Evolutionary conservation across 1,140 invertebrate genomes (phyloP).

Genomic region (Lamellibrachia luymesi): DNA sequence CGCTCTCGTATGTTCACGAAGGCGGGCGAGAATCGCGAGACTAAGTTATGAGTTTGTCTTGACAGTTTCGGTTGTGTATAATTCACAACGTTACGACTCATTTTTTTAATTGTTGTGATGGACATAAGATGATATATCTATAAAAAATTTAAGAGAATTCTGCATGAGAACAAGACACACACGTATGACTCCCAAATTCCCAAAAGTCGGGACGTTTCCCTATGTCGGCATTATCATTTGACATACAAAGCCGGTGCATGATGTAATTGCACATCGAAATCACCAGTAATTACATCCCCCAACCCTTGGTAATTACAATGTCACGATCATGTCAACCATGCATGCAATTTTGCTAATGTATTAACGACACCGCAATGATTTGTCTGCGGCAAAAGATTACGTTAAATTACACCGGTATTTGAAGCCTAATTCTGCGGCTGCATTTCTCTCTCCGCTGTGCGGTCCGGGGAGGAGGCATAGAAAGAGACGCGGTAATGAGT

Average conservation of each 20-base stretch:
- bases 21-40: neutral
- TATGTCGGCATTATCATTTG: too few relatives aligned
- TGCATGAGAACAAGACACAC: neutral
- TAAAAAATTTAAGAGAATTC: neutral
- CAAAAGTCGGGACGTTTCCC: too few relatives aligned
- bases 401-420: neutral
- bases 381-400: neutral
- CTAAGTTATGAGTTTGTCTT: neutral
- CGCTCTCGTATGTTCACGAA: neutral
- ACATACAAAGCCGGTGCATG: neutral
- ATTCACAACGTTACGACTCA: neutral
- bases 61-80: neutral
- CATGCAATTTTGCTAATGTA: neutral
- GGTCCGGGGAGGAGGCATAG: too few relatives aligned
- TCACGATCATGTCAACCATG: neutral
- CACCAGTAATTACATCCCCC: neutral
- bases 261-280: neutral
- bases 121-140: neutral
- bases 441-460: too few relatives aligned
- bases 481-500: neutral
- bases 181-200: neutral
- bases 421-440: too few relatives aligned
- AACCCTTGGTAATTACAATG: neutral
- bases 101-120: neutral
- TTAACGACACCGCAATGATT: neutral